Evolutionary conservation across 1,140 invertebrate species (phyloP), one percentile per base, ranked within the genome.

Genomic region (Conus betulinus): DNA sequence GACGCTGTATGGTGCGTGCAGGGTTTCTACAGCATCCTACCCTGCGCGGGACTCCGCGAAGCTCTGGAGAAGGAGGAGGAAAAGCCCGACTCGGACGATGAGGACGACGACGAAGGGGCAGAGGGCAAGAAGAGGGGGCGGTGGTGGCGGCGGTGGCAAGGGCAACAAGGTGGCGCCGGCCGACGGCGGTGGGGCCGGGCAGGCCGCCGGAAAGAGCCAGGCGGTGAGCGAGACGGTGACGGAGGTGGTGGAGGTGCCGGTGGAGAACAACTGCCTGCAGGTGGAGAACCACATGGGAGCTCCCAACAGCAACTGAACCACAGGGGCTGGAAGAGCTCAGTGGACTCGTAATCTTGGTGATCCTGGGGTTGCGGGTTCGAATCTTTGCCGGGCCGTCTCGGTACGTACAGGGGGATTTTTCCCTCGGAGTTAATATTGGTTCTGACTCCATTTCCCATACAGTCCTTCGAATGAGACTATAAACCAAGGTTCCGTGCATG

Each of bases 1-100:
- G n/a, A 52, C 23, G 39, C 57, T 60, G 57, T 60, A 8, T 60
- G 15, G 15, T 60, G 57, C 57, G 57, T 27, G 8, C 84, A 63
- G 79, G 91, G 89, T 1, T 89, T 93, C 25, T 91, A 88, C 60
- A 78, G 90, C 17, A 86, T 89, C 5, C 17, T 93, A 52, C 92
- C 92, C 8, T 93, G 91, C 84, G 53, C 78, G 1, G 85, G 85
- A n/a, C 52, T 91, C 25, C 87, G 76, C 25, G 60, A 84, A 11
- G 52, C 74, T 3, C 60, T 89, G 25, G 53, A 78, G 25, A 85
- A 87, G 74, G 78, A 84, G 63, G 82, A 88, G 63, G 67, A 87
- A 20, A 55, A 71, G 39, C 25, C 51, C 11, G 85, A 84, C 25
- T 88, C 87, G 7, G 89, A 90, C 71, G 71, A 74, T 8, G 86